Evolutionary conservation across 2,113 vertebrate genomes (phyloP).

Genomic region (Jaculus jaculus): DNA sequence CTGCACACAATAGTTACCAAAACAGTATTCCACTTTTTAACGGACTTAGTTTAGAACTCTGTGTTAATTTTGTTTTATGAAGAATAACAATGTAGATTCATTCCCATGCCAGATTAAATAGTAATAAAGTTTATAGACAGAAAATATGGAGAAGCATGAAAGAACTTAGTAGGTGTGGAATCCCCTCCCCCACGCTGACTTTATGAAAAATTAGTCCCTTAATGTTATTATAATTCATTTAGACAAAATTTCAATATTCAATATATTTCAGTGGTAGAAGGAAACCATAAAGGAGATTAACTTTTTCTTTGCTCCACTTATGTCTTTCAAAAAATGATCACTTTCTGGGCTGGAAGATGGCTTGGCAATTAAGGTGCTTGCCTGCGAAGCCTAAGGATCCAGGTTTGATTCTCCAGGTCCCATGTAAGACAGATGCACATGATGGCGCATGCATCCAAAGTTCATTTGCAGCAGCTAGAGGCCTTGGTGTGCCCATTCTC

Average conservation of each 20-base stretch:
- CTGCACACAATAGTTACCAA: slow-evolving; percentile 3
- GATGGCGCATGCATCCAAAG: too few relatives aligned
- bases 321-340: slow-evolving; percentile 28
- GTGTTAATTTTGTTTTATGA: slow-evolving; percentile 51
- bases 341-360: too few relatives aligned
- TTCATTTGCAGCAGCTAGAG: too few relatives aligned
- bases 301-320: neutral
- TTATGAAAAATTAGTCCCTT: neutral
- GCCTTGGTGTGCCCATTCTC: too few relatives aligned
- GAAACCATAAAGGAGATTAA: slow-evolving; percentile 13
- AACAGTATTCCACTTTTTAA: slow-evolving; percentile 51
- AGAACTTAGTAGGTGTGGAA: slow-evolving; percentile 55
- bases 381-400: too few relatives aligned
- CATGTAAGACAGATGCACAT: too few relatives aligned
- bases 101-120: slow-evolving; percentile 26
- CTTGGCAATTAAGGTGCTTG: too few relatives aligned
- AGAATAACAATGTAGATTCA: slow-evolving; percentile 26
- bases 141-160: slow-evolving; percentile 22
- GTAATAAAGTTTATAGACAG: slow-evolving; percentile 21
- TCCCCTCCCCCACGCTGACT: neutral
- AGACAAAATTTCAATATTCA: slow-evolving; percentile 17
- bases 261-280: slow-evolving; percentile 24
- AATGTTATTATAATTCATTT: slow-evolving; percentile 41
- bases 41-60: slow-evolving; percentile 32
- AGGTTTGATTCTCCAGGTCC: too few relatives aligned